A percentile compares a stretch with the other conserved stretches of the same genome.
Evolutionary conservation across 2,797 vertebrate species (phyloP).

Genomic region (Sebastes taczanowskii): DNA sequence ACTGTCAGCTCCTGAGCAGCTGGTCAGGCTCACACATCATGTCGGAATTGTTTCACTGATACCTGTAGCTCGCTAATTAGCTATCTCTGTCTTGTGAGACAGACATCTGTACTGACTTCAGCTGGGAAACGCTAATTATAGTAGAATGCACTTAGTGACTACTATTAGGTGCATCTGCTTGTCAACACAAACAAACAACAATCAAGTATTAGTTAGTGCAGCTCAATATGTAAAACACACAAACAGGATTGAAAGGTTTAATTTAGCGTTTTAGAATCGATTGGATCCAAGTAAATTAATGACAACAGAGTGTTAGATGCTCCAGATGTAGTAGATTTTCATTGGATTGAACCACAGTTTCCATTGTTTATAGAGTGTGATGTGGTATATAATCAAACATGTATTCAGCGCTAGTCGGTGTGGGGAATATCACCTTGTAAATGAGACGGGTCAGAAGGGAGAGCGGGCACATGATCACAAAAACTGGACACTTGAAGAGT

Average conservation of each 20-base stretch:
- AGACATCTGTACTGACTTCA: constrained; percentile 38
- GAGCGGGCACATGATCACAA: too few species aligned
- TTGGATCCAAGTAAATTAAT: not conserved
- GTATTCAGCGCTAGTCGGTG: not conserved
- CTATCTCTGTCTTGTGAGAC: constrained; percentile 18
- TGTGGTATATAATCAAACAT: not conserved
- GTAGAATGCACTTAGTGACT: constrained; percentile 25
- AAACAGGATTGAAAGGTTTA: not conserved
- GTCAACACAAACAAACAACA: constrained; percentile 20
- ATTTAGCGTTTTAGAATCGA: not conserved
- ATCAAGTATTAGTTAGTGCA: not conserved
- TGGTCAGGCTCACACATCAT: constrained; percentile 9
- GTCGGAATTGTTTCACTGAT: constrained; percentile 7
- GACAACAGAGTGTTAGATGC: not conserved
- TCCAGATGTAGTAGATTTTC: not conserved
- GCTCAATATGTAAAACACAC: not conserved
- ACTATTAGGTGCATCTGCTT: constrained; percentile 30
- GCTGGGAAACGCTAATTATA: constrained; percentile 29
- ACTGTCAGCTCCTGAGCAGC: constrained; percentile 7
- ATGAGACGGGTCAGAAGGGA: not conserved
- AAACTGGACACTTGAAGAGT: too few species aligned
- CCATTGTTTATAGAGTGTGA: not conserved
- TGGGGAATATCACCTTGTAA: not conserved
- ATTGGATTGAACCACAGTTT: not conserved
- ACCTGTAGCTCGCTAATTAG: constrained; percentile 37